These are phyloP conservation scores for Drosophila tripunctata DNA, from an alignment of 2,888 invertebrate species.

Conservation along the genomic window DNA sequence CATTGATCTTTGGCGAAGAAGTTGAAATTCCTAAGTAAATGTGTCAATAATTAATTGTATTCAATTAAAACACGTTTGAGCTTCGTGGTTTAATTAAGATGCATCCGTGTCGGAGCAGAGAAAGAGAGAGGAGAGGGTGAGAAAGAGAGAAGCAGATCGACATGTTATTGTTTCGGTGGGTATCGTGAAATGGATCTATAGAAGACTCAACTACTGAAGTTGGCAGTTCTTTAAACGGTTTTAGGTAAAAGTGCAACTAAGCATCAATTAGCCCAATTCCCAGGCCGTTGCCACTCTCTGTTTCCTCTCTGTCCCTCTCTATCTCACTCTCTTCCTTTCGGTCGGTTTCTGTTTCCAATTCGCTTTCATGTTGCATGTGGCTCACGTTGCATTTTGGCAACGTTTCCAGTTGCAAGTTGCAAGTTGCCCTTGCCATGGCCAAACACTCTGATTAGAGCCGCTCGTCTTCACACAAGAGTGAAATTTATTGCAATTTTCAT, in stretches of 20 bases:
- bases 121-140: constrained; percentile 9
- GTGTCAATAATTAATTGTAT: constrained; percentile 84
- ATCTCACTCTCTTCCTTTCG: background rate
- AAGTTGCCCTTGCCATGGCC: constrained; percentile 51
- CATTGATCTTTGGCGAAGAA: constrained; percentile 38
- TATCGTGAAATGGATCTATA: constrained; percentile 43
- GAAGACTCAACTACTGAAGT: constrained; percentile 38
- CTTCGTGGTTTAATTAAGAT: constrained; percentile 77
- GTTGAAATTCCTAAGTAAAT: constrained; percentile 73
- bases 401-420: constrained; percentile 37
- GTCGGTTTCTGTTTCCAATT: constrained; percentile 58
- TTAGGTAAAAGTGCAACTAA: constrained; percentile 83
- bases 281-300: constrained; percentile 72
- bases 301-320: constrained; percentile 5
- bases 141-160: background rate
- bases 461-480: constrained; percentile 73
- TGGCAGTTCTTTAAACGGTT: constrained; percentile 72
- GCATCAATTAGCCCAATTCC: constrained; percentile 84
- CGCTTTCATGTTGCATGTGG: constrained; percentile 74
- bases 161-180: constrained; percentile 30
- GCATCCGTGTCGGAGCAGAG: constrained; percentile 67
- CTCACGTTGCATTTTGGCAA: constrained; percentile 72
- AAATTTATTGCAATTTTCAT: constrained; percentile 77
- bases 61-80: constrained; percentile 77
- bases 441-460: constrained; percentile 70